Percentiles rank a stretch among this genome's conserved stretches.
phyloP scores from a whole-genome alignment of 2,888 invertebrate species.

The Diachrysia chrysitis region DNA sequence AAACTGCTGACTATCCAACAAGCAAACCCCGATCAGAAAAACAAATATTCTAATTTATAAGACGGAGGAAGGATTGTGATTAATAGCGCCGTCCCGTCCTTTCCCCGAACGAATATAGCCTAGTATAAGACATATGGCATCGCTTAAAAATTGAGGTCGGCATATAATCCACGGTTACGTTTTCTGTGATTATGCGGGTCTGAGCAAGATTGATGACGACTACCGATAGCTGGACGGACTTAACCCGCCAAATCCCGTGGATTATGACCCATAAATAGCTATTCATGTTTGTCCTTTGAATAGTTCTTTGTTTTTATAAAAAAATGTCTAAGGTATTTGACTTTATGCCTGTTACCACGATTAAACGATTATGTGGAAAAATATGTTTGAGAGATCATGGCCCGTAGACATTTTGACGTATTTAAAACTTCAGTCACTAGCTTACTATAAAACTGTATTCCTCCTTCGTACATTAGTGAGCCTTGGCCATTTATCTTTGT shows the following conservation, averaged over 20 bases:
- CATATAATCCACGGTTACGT: slow-evolving; percentile 81
- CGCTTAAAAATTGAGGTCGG: slow-evolving; percentile 80
- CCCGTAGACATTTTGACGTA: too few species aligned
- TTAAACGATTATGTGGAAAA: background rate
- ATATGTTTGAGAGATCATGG: background rate
- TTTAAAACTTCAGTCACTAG: background rate
- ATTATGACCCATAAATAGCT: slow-evolving; percentile 82
- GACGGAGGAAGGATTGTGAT: slow-evolving; percentile 52
- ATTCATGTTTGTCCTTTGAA: slow-evolving; percentile 72
- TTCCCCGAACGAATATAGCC: slow-evolving; percentile 34
- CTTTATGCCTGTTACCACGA: background rate
- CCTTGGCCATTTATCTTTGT: background rate
- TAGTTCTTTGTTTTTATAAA: slow-evolving; percentile 42
- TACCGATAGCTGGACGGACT: slow-evolving; percentile 70
- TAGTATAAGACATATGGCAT: slow-evolving; percentile 63
- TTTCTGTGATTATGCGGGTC: slow-evolving; percentile 85
- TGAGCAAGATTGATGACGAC: slow-evolving; percentile 86
- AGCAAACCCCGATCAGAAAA: slow-evolving; percentile 35
- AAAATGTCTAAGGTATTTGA: background rate
- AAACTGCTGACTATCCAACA: slow-evolving; percentile 12
- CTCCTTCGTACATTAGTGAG: background rate
- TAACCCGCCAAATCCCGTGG: slow-evolving; percentile 73
- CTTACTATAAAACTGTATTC: background rate
- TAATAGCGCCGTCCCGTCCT: slow-evolving; percentile 44
- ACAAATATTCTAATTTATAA: slow-evolving; percentile 55